phyloP scores from a whole-genome alignment of 2,113 vertebrate species.

The Phaethon lepturus region DNA sequence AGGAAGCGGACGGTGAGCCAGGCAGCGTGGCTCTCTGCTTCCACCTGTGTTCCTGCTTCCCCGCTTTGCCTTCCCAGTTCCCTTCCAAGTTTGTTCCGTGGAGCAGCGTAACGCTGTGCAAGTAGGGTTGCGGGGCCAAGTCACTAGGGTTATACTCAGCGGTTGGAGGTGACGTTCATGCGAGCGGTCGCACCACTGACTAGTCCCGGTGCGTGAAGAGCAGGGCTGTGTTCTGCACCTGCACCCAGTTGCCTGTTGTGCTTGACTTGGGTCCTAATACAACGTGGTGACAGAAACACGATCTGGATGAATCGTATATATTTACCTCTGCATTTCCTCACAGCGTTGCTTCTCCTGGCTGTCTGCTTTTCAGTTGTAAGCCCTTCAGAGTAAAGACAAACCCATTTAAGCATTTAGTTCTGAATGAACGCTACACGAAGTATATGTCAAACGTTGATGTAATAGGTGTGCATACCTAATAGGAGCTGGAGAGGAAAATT shows the following conservation, averaged over 20 bases:
- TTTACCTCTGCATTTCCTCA: background rate
- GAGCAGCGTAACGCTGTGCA: rapidly evolving
- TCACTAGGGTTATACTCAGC: rapidly evolving
- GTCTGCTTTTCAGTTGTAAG: background rate
- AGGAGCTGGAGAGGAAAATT: background rate
- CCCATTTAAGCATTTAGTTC: background rate
- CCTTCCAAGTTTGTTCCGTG: background rate
- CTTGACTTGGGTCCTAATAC: background rate
- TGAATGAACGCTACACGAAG: rapidly evolving
- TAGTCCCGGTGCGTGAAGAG: background rate
- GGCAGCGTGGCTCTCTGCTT: background rate
- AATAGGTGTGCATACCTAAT: too few species aligned
- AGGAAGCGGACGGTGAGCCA: background rate
- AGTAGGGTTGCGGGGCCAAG: background rate
- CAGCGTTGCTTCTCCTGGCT: background rate
- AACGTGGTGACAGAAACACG: background rate
- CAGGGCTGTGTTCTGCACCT: background rate
- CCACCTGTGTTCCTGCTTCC: background rate
- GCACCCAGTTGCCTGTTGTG: rapidly evolving
- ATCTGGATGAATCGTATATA: rapidly evolving
- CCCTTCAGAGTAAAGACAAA: background rate
- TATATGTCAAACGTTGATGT: background rate
- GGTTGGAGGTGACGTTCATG: rapidly evolving
- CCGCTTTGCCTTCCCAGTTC: background rate
- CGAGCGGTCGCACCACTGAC: too few species aligned